phyloP scores from a whole-genome alignment of 2,888 invertebrate species.

The Xanthorhoe spadicearia region DNA sequence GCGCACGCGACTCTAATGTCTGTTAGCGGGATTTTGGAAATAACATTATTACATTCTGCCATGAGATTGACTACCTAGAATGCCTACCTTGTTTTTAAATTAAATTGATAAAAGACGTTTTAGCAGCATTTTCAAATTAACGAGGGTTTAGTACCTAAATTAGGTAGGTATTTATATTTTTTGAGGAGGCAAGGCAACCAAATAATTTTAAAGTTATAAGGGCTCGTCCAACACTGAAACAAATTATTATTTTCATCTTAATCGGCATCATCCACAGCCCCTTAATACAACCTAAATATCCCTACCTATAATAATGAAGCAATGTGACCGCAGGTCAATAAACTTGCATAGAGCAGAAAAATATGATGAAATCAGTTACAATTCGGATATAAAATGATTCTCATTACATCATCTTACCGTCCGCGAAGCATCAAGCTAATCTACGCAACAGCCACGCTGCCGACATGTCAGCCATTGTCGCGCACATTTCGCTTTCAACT shows the following conservation, averaged over 20 bases:
- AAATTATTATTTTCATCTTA: too few species aligned
- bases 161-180: too few species aligned
- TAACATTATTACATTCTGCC: constrained; percentile 39
- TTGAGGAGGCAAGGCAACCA: too few species aligned
- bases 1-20: constrained; percentile 56
- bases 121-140: too few species aligned
- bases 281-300: too few species aligned
- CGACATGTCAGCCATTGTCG: constrained; percentile 63
- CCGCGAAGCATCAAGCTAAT: constrained; percentile 42
- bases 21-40: constrained; percentile 60
- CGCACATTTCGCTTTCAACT: constrained; percentile 75
- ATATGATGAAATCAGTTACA: constrained; percentile 1
- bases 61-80: constrained; percentile 26
- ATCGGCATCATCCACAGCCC: too few species aligned
- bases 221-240: too few species aligned
- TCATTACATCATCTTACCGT: constrained; percentile 38
- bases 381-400: constrained; percentile 17
- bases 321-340: neutral
- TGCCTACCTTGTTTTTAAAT: constrained; percentile 1
- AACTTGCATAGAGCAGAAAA: neutral
- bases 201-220: too few species aligned
- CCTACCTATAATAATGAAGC: too few species aligned
- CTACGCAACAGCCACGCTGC: constrained; percentile 44
- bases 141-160: too few species aligned
- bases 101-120: neutral